Evolutionary conservation across 2,113 vertebrate genomes (phyloP).

Genomic region (Calyptomena viridis): DNA sequence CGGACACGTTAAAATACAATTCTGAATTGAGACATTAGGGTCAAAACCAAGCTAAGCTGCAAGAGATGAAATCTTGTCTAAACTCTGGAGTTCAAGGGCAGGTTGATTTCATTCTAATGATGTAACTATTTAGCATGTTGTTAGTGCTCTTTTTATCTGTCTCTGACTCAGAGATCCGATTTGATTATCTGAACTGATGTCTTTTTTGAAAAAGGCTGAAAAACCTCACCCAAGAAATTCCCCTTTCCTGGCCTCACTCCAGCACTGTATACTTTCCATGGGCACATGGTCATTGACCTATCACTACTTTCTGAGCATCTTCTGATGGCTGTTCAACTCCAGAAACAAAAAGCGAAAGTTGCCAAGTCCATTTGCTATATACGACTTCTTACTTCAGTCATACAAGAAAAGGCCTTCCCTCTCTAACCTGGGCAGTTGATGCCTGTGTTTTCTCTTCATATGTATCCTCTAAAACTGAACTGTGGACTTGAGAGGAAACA

Average conservation of each 20-base stretch:
- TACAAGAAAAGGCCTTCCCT: neutral
- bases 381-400: neutral
- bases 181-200: neutral
- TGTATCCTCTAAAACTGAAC: neutral
- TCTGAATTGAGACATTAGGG: neutral
- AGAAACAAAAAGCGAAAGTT: constrained; percentile 7
- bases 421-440: neutral
- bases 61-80: neutral
- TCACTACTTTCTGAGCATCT: neutral
- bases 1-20: neutral
- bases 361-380: constrained; percentile 7
- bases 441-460: neutral
- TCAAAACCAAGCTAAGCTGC: neutral
- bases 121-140: neutral
- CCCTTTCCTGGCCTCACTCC: neutral
- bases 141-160: neutral
- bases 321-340: neutral
- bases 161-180: neutral
- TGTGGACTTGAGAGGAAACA: neutral
- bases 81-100: neutral
- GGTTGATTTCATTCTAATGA: neutral
- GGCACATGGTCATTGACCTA: neutral
- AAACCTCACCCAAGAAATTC: neutral
- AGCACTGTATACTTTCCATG: neutral
- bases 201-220: neutral